Conservation (phyloP, 2,888 invertebrate genomes). For the Icerya purchasi region DNA sequence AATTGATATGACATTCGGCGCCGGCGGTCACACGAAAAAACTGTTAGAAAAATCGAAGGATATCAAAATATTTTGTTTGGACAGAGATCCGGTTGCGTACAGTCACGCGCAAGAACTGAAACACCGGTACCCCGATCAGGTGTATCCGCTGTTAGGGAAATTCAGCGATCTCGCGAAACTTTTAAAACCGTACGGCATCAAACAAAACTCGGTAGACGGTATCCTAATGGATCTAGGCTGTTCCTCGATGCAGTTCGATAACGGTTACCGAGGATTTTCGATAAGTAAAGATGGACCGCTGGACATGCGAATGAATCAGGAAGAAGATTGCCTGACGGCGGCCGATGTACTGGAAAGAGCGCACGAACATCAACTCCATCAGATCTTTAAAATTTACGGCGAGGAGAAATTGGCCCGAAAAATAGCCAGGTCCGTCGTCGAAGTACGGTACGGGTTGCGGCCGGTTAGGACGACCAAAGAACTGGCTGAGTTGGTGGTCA, state of each 20-base stretch:
- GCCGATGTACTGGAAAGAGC: conserved; percentile 65
- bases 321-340: conserved; percentile 52
- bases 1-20: conserved; percentile 91
- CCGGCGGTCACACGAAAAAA: conserved; percentile 66
- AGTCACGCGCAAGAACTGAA: conserved; percentile 42
- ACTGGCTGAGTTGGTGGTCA: conserved; percentile 48
- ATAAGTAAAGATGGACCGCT: conserved; percentile 64
- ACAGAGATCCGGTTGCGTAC: conserved; percentile 67
- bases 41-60: conserved; percentile 43
- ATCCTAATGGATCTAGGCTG: conserved; percentile 83
- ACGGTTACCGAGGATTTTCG: conserved; percentile 60
- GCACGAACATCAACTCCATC: conserved; percentile 52
- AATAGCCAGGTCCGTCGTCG: conserved; percentile 69
- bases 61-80: conserved; percentile 54
- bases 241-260: conserved; percentile 87
- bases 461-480: conserved; percentile 62
- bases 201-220: conserved; percentile 51
- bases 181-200: conserved; percentile 35
- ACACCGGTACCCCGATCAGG: conserved; percentile 40
- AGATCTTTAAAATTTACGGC: conserved; percentile 76
- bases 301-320: conserved; percentile 89
- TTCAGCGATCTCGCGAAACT: conserved; percentile 68
- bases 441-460: conserved; percentile 45
- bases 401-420: conserved; percentile 70
- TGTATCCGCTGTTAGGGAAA: conserved; percentile 60